Evolutionary conservation across 2,888 invertebrate genomes (phyloP).

Genomic region (Rutpela maculata): DNA sequence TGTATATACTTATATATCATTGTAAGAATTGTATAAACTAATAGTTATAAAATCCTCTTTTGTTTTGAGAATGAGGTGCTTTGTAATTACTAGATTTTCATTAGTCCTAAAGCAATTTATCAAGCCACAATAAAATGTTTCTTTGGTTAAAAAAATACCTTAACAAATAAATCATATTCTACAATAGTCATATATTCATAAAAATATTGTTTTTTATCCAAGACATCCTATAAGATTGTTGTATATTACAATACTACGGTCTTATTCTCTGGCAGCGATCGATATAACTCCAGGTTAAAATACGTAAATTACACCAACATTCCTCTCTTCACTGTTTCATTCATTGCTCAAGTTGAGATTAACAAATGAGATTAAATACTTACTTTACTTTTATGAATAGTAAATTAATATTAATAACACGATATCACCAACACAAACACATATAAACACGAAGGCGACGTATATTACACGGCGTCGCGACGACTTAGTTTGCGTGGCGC

Average conservation of each 20-base stretch:
- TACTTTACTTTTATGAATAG: constrained; percentile 37
- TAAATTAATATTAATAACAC: constrained; percentile 46
- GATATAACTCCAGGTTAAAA: constrained; percentile 29
- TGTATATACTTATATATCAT: no score
- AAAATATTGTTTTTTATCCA: neutral
- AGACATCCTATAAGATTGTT: neutral
- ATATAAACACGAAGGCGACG: constrained; percentile 40
- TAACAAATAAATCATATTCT: neutral
- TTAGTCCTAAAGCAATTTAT: no score
- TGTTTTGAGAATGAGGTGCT: no score
- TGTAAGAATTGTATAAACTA: no score
- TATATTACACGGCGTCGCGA: constrained; percentile 39
- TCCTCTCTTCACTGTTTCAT: neutral
- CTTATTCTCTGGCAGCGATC: constrained; percentile 35
- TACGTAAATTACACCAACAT: neutral
- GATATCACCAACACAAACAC: constrained; percentile 40
- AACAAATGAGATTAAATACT: constrained; percentile 27
- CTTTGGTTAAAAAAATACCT: no score
- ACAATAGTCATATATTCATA: neutral
- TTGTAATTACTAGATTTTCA: no score
- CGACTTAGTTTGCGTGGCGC: constrained; percentile 40
- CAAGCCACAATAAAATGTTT: no score
- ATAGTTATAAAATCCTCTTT: no score
- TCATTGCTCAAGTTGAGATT: neutral
- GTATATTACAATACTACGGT: neutral